These are phyloP conservation scores for Coelogynopora nodosa DNA, from an alignment of 2,888 invertebrate species.

Conservation along the genomic window DNA sequence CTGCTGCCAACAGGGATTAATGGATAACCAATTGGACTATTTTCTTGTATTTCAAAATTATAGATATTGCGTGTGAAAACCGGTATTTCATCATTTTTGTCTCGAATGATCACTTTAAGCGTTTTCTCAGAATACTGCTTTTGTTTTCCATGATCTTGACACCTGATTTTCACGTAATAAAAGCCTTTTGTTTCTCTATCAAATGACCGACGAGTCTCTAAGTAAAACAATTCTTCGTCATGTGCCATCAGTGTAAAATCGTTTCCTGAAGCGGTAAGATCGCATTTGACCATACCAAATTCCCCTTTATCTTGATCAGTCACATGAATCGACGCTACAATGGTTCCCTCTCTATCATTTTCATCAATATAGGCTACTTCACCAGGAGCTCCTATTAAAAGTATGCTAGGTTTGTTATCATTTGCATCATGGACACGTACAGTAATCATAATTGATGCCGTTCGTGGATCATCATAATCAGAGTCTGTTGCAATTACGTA, in stretches of 20 bases:
- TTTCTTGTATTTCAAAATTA: neutral
- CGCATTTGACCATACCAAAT: neutral
- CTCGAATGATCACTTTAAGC: neutral
- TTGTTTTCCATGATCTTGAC: neutral
- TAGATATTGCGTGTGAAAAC: neutral
- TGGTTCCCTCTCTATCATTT: neutral
- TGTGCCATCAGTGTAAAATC: neutral
- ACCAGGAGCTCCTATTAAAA: neutral
- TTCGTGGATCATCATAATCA: neutral
- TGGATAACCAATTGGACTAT: neutral
- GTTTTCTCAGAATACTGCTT: neutral
- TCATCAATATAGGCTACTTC: neutral
- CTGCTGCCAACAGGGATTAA: neutral
- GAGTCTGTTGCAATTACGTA: neutral
- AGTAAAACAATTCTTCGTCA: neutral
- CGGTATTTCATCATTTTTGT: neutral
- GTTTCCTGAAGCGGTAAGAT: neutral
- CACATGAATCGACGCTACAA: neutral
- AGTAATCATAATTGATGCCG: neutral
- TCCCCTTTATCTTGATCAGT: neutral
- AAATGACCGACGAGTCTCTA: neutral
- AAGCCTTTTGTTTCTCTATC: neutral
- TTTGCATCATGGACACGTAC: neutral
- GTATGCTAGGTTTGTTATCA: neutral
- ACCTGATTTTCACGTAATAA: neutral